Base-by-base conservation (phyloP, 2,888 invertebrate genomes). In the Xestia ashworthii region DNA sequence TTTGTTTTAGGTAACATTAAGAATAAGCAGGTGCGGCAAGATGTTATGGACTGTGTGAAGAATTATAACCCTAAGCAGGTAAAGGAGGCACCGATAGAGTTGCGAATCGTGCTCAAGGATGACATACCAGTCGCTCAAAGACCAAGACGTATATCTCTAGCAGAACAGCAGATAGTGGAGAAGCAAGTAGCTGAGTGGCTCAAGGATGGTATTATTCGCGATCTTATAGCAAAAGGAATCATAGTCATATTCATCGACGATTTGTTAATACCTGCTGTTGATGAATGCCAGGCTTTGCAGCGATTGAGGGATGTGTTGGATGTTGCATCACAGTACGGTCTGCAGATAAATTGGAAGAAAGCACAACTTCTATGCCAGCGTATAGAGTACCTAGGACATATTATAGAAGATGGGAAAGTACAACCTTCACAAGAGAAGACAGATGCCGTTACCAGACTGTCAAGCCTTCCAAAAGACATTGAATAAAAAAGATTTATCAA, bases 371-470 rank as follows among this genome's bases (percentile, higher is more conserved):
- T 73, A 44, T n/a, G 16, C 19, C 55, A 48, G 16, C 19, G 22
- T 6, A 65, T 81, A n/a, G 65, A 68, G 72, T 90, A 82, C 83
- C 89, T 70, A 85, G 92, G 86, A 12, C 82, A 88, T 69, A 44
- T 72, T 2, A 78, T 88, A 9, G 19, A 62, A 12, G 64, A 80
- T 48, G 84, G 86, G 9, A 48, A 62, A 44, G 83, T 89, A 0
- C 77, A 46, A 48, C 89, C 84, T 9, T 25, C 25, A 5, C 3
- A 9, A 5, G 70, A 60, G 11, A 46, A 70, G 19, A 70, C 58
- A 3, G 58, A 60, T 14, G 70, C 70, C 1, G 70, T 70, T 9
- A 44, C 5, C 5, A 62, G 82, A 82, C 12, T 82, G 82, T 38
- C 32, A 76, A 38, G 68, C 77, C 1, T 74, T 80, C 19, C 38